These are phyloP conservation scores for Anticlea derivata DNA, from an alignment of 2,888 invertebrate species.

Conservation along the genomic window DNA sequence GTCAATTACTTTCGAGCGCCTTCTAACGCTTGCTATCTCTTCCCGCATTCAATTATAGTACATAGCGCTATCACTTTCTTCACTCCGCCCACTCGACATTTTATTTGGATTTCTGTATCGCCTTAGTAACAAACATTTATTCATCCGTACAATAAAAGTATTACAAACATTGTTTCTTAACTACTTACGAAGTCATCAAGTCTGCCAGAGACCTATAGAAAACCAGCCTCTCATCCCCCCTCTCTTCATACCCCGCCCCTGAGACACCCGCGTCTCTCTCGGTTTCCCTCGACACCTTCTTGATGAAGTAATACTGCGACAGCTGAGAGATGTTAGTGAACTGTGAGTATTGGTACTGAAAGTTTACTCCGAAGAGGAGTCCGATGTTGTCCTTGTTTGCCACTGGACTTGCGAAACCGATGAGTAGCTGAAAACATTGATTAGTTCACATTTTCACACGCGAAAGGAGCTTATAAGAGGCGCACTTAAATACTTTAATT, in stretches of 20 bases:
- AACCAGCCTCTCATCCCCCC: conserved; percentile 61
- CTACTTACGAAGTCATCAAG: conserved; percentile 26
- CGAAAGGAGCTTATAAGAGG: too few relatives aligned
- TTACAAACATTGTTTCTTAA: too few relatives aligned
- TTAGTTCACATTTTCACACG: too few relatives aligned
- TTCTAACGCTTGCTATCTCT: too few relatives aligned
- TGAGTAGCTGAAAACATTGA: conserved; percentile 84
- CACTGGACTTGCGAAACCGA: conserved; percentile 85
- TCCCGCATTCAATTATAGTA: too few relatives aligned
- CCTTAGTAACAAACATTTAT: too few relatives aligned
- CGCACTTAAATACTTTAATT: too few relatives aligned
- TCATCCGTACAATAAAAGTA: too few relatives aligned
- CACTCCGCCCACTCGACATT: too few relatives aligned
- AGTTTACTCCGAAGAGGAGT: conserved; percentile 83
- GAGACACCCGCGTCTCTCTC: conserved; percentile 51
- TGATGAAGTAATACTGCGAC: conserved; percentile 74
- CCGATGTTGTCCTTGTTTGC: conserved; percentile 77
- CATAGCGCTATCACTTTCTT: too few relatives aligned
- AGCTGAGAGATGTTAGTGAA: conserved; percentile 78
- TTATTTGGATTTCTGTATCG: too few relatives aligned
- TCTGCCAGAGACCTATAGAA: conserved; percentile 52
- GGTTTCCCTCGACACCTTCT: conserved; percentile 60
- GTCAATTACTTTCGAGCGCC: too few relatives aligned
- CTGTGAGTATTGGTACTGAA: conserved; percentile 86
- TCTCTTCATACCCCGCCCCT: conserved; percentile 36